Evolutionary conservation across 2,113 vertebrate species (phyloP).

Genomic region (Phoenicopterus ruber): DNA sequence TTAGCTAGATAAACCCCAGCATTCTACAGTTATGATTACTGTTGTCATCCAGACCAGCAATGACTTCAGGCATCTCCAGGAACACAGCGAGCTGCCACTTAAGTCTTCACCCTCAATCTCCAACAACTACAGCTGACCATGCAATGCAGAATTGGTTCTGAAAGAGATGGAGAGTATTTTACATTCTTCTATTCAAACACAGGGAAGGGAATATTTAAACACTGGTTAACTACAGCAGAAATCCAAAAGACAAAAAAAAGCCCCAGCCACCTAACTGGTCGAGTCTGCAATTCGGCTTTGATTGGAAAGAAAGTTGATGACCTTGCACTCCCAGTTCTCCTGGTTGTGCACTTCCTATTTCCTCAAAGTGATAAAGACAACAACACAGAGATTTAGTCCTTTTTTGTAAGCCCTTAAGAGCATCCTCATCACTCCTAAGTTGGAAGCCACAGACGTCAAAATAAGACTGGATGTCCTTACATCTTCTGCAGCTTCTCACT

Average conservation of each 20-base stretch:
- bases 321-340: background rate
- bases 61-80: background rate
- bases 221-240: background rate
- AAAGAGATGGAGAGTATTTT: background rate
- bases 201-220: background rate
- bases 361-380: background rate
- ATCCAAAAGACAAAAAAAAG: background rate
- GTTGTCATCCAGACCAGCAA: background rate
- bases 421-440: background rate
- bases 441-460: background rate
- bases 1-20: background rate
- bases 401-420: background rate
- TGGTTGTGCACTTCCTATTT: background rate
- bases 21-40: background rate
- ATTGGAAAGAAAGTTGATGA: background rate
- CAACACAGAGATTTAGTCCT: background rate
- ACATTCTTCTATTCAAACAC: background rate
- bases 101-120: background rate
- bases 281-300: background rate
- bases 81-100: accelerated
- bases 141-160: background rate
- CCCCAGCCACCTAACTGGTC: background rate
- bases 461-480: background rate
- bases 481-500: background rate
- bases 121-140: background rate